Evolutionary conservation across 2,797 vertebrate genomes (phyloP).

Genomic region (Takifugu ocellatus): DNA sequence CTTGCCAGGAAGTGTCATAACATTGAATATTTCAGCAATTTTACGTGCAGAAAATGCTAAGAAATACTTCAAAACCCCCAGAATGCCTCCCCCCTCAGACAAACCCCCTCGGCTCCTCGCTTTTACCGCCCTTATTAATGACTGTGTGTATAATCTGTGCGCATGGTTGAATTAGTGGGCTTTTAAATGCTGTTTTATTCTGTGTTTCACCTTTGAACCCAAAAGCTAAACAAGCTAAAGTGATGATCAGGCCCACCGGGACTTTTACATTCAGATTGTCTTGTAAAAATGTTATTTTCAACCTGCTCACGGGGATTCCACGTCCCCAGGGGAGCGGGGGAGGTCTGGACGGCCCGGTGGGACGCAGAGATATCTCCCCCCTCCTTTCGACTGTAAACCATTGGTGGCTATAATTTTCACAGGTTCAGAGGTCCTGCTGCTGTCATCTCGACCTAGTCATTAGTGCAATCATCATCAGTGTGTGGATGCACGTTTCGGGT

Average conservation of each 20-base stretch:
- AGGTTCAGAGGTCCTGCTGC: background rate
- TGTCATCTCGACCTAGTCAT: too few relatives aligned
- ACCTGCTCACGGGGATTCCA: background rate
- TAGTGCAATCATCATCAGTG: background rate
- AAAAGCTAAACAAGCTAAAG: constrained; percentile 26
- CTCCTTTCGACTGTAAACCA: constrained; percentile 5
- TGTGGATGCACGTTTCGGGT: too few relatives aligned
- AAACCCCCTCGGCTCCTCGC: background rate
- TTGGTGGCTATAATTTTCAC: background rate
- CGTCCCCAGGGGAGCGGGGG: background rate
- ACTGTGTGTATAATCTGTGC: background rate
- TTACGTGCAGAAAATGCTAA: background rate
- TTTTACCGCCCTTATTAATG: constrained; percentile 1
- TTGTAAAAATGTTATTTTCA: constrained; percentile 4
- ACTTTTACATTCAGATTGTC: constrained; percentile 19
- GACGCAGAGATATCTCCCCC: constrained; percentile 8
- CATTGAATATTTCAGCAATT: background rate
- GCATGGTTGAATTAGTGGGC: constrained; percentile 6
- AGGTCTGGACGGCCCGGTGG: constrained; percentile 22
- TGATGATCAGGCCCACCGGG: constrained; percentile 16
- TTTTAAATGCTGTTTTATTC: constrained; percentile 1
- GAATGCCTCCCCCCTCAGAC: too few relatives aligned
- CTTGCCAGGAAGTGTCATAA: too few relatives aligned
- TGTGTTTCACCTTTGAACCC: constrained; percentile 23
- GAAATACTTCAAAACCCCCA: too few relatives aligned